Base-by-base conservation (phyloP, 2,797 vertebrate genomes). In the Crocidura indochinensis region DNA sequence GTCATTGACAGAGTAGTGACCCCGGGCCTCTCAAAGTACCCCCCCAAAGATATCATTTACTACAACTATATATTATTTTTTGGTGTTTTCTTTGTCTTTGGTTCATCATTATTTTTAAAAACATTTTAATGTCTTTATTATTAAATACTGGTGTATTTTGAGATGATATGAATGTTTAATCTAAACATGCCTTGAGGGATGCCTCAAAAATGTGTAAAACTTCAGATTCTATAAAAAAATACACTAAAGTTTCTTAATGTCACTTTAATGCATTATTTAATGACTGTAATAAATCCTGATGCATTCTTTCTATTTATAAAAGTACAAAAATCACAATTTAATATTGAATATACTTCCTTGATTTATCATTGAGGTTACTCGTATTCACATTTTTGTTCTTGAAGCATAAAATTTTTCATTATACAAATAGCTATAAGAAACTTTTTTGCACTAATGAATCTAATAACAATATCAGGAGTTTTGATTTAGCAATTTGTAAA, bases 271-370 rank as follows among this genome's bases (percentile, higher is more conserved):
- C 60, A 81, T 96, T 91, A 77, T 92, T 69, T 90, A 96, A 93
- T 95, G 94, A 95, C 68, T 84, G 20, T 87, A 90, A 94, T 97
- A 96, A 96, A 56, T 46, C 78, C 86, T 95, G 74, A 17, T 68
- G 3, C 26, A 38, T 86, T 26, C n/a, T 94, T 93, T 79, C 53
- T 47, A 68, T 95, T 14, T 8, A 2, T 11, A 64, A 49, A n/a
- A 89, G 95, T 91, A 81, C 69, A 78, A 73, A 97, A 95, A 92
- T 88, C 80, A 93, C 82, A 94, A 92, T 79, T 96, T 96, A 97
- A 90, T 88, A 96, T 96, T 97, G 96, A 92, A 96, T 94, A 92
- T 0, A 96, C 90, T 95, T 95, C 92, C 72, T 97, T 86, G 97
- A 90, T 92, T 95, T 96, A 97, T 95, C 94, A 84, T 95, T 95